Conservation (phyloP, 2,797 vertebrate species). For the Ciconia nigra region DNA sequence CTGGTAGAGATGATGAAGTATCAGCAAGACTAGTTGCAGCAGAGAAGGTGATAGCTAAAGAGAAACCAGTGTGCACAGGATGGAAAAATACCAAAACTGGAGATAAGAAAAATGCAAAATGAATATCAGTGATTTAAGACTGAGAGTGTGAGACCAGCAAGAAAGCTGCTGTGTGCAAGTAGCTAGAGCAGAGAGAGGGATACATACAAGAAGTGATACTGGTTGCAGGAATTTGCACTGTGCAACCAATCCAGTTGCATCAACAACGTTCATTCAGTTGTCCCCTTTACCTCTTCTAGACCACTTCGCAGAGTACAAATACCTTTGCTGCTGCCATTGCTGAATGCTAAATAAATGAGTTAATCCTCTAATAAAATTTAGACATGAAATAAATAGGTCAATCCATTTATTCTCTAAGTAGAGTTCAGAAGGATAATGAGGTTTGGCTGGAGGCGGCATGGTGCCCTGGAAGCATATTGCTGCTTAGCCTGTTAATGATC, state of each 20-base stretch:
- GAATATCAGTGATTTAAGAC: background rate
- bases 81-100: background rate
- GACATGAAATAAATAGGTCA: constrained; percentile 70
- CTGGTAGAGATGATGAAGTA: background rate
- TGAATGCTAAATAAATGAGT: constrained; percentile 64
- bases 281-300: background rate
- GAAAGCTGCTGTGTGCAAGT: background rate
- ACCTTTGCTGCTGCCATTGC: constrained; percentile 4
- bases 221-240: background rate
- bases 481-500: constrained; percentile 41
- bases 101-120: background rate
- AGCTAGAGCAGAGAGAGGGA: background rate
- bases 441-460: constrained; percentile 37
- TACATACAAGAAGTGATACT: background rate
- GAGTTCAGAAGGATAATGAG: constrained; percentile 70
- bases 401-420: constrained; percentile 71
- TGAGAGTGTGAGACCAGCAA: background rate
- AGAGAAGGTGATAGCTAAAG: background rate
- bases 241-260: background rate
- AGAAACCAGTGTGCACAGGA: background rate
- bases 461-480: constrained; percentile 42
- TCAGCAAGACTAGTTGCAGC: background rate
- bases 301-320: background rate
- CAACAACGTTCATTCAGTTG: background rate
- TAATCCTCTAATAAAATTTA: constrained; percentile 68